Evolutionary conservation across 2,888 invertebrate species (phyloP).

Genomic region (Cyrtodaria siliqua): DNA sequence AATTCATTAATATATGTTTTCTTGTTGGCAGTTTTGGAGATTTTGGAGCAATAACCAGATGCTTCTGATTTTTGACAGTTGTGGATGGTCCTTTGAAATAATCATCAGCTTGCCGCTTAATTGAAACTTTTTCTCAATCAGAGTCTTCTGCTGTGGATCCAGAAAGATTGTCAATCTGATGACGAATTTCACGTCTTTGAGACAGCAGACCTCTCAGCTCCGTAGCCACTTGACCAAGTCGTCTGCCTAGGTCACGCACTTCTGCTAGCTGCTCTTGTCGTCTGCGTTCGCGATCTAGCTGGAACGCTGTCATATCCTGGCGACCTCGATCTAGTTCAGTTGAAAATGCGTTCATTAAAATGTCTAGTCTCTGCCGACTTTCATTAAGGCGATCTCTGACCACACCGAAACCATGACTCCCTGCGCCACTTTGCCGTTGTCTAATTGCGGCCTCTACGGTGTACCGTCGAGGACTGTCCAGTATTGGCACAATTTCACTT

Average conservation of each 20-base stretch:
- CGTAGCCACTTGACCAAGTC: conserved; percentile 77
- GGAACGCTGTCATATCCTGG: conserved; percentile 74
- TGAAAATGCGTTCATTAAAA: conserved; percentile 76
- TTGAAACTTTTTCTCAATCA: too few species aligned
- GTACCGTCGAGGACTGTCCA: conserved; percentile 21
- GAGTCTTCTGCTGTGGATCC: conserved; percentile 43
- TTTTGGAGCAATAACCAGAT: too few species aligned
- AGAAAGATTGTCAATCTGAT: conserved; percentile 53
- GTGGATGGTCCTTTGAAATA: too few species aligned
- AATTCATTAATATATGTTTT: too few species aligned
- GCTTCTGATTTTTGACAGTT: too few species aligned
- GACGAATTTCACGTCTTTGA: conserved; percentile 64
- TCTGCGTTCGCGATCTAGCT: conserved; percentile 75
- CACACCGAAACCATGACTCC: conserved; percentile 51
- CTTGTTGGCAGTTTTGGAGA: too few species aligned
- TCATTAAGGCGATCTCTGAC: conserved; percentile 78
- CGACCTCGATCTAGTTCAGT: conserved; percentile 77
- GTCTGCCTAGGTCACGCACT: conserved; percentile 77
- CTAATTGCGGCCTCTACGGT: conserved; percentile 25
- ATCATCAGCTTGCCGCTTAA: too few species aligned
- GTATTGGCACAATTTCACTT: background rate
- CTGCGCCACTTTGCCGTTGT: conserved; percentile 12
- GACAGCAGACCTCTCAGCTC: conserved; percentile 76
- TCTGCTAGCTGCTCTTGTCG: conserved; percentile 79
- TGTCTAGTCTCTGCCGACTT: conserved; percentile 75